Conservation (phyloP, 2,797 vertebrate genomes). For the Anableps anableps region DNA sequence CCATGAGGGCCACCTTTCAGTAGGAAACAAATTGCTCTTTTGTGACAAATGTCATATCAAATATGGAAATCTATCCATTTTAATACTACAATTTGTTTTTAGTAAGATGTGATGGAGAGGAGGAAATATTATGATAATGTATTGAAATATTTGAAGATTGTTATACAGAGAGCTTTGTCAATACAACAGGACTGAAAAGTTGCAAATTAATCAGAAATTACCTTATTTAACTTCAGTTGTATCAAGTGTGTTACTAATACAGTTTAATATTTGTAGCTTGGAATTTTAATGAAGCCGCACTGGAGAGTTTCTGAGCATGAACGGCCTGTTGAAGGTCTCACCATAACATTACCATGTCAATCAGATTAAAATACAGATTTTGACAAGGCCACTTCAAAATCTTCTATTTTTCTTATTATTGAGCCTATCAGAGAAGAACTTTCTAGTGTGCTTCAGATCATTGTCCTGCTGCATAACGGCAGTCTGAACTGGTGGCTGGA, state of each 20-base stretch:
- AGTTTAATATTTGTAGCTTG: no score
- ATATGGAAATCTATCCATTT: background rate
- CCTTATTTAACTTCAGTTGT: background rate
- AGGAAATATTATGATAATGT: background rate
- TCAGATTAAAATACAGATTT: background rate
- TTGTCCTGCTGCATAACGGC: background rate
- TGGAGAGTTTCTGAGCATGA: background rate
- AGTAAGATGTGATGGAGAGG: background rate
- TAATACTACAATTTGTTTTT: background rate
- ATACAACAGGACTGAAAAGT: background rate
- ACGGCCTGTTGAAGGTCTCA: background rate
- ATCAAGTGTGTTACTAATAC: no score
- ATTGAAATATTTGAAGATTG: background rate
- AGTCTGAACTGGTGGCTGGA: background rate
- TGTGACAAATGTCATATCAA: background rate
- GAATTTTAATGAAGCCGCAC: background rate
- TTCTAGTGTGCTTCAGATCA: background rate
- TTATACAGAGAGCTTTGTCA: background rate
- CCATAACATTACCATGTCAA: background rate
- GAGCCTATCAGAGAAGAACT: background rate
- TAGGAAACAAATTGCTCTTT: background rate
- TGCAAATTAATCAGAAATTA: background rate
- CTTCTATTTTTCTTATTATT: background rate
- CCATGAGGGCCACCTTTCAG: background rate
- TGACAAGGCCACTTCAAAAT: background rate